These are phyloP conservation scores for Melitaea athalia DNA, from an alignment of 2,888 invertebrate species.

Conservation along the genomic window DNA sequence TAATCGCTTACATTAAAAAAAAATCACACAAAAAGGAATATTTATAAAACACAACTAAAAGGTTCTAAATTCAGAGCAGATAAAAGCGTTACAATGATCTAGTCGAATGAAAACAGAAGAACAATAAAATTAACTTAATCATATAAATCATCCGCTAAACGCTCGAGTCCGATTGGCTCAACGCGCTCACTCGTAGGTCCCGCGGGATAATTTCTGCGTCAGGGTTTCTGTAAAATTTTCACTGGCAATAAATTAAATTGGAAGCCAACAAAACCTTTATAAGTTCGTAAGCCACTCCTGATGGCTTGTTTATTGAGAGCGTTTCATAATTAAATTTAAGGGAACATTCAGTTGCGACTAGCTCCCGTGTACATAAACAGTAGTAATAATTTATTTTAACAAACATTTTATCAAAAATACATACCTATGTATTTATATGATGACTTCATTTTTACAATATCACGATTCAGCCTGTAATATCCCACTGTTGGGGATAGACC, in stretches of 20 bases:
- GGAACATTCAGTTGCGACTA: neutral
- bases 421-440: too few relatives aligned
- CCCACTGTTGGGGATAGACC: too few relatives aligned
- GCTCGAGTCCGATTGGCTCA: too few relatives aligned
- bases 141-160: neutral
- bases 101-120: neutral
- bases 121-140: neutral
- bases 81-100: too few relatives aligned
- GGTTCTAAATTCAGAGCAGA: too few relatives aligned
- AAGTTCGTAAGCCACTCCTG: conserved; percentile 32
- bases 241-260: conserved; percentile 25
- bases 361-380: neutral
- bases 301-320: conserved; percentile 34
- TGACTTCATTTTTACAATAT: too few relatives aligned
- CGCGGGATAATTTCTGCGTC: conserved; percentile 6
- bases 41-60: too few relatives aligned
- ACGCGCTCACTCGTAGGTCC: neutral
- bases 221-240: conserved; percentile 22
- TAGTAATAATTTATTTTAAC: neutral
- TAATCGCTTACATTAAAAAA: too few relatives aligned
- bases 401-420: too few relatives aligned
- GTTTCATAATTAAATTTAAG: conserved; percentile 29
- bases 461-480: too few relatives aligned
- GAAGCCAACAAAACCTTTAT: conserved; percentile 28
- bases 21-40: too few relatives aligned